Conservation (phyloP, 2,888 invertebrate species). For the Agrotis segetum region DNA sequence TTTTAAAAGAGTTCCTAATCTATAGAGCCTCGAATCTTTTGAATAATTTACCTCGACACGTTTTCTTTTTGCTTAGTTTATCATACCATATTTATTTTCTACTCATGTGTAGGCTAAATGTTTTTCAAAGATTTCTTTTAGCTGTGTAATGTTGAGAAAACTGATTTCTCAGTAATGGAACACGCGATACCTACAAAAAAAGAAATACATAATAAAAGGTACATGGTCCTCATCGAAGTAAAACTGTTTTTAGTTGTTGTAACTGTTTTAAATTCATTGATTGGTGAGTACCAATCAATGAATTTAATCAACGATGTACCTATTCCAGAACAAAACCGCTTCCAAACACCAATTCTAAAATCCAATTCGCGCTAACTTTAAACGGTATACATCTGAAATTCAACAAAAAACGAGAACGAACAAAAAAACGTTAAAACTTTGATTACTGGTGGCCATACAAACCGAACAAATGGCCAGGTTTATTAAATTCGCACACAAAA, state of each 20-base stretch:
- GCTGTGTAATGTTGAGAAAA: conserved; percentile 17
- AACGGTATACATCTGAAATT: conserved; percentile 14
- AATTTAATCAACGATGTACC: not conserved
- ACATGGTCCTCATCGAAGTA: too few species aligned
- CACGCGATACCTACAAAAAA: not conserved
- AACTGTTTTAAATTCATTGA: too few species aligned
- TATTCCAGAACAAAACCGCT: not conserved
- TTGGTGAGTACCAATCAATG: not conserved
- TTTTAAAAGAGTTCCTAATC: conserved; percentile 58
- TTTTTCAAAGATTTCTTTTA: conserved; percentile 24
- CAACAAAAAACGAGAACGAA: conserved; percentile 34
- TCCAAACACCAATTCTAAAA: not conserved
- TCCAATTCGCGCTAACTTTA: not conserved
- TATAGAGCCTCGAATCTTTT: conserved; percentile 54
- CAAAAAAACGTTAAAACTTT: conserved; percentile 58
- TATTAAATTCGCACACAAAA: conserved; percentile 67
- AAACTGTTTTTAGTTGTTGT: too few species aligned
- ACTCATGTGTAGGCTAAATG: conserved; percentile 34
- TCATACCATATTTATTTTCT: conserved; percentile 54
- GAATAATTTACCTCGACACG: conserved; percentile 59
- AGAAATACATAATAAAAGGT: not conserved
- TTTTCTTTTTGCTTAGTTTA: conserved; percentile 48
- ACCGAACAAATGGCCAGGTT: conserved; percentile 60
- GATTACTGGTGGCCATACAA: conserved; percentile 57
- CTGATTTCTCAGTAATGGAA: conserved; percentile 8